Percentiles rank a stretch among this genome's conserved stretches.
Evolutionary conservation across 2,113 vertebrate species (phyloP).

Genomic region (Gavia stellata): DNA sequence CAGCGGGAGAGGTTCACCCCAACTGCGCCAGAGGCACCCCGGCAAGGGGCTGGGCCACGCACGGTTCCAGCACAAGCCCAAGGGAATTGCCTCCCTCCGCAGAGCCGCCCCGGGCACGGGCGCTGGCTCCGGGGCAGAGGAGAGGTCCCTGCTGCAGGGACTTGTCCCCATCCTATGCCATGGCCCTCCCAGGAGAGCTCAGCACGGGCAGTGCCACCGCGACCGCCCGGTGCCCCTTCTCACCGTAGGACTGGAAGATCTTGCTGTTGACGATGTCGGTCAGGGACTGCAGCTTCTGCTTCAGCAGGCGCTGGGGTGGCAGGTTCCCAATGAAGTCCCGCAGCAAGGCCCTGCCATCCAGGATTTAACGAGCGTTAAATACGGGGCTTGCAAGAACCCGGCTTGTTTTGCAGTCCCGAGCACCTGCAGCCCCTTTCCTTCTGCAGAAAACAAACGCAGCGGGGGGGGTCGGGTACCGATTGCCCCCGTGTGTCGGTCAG

Average conservation of each 20-base stretch:
- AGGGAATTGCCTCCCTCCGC: neutral
- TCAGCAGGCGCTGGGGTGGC: conserved; percentile 42
- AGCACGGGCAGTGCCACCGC: neutral
- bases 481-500: neutral
- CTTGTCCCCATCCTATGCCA: fast-evolving
- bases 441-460: neutral
- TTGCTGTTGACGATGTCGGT: conserved; percentile 12
- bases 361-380: fast-evolving
- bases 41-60: no score
- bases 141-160: fast-evolving
- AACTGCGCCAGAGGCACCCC: neutral
- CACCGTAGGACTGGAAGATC: conserved; percentile 41
- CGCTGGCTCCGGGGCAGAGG: neutral
- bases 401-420: fast-evolving
- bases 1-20: neutral
- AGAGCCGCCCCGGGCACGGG: fast-evolving
- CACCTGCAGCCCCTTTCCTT: neutral
- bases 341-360: neutral
- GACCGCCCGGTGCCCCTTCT: neutral
- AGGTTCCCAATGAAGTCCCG: conserved; percentile 53
- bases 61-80: fast-evolving
- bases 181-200: neutral
- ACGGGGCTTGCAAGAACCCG: fast-evolving
- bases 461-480: fast-evolving
- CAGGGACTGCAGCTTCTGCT: conserved; percentile 63